A percentile compares a stretch with the other conserved stretches of the same genome.
phyloP scores from a whole-genome alignment of 2,888 invertebrate species.

The Acanthosepion lycidas region DNA sequence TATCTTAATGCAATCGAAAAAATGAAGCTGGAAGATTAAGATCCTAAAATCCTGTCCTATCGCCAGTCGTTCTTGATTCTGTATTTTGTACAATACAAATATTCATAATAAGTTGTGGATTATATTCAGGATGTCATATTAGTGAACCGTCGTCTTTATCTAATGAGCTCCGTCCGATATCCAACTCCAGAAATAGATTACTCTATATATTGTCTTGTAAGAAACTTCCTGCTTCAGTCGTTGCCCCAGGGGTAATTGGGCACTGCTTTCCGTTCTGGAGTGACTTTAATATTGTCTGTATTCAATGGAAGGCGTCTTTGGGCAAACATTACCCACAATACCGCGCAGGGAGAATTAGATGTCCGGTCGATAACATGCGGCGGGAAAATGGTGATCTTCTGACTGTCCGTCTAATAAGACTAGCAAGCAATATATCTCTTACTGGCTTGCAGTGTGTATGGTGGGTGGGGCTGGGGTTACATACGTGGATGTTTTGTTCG shows the following conservation, averaged over 20 bases:
- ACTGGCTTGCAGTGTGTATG: background rate
- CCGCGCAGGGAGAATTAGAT: background rate
- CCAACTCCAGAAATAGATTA: background rate
- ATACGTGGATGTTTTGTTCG: background rate
- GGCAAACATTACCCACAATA: slow-evolving; percentile 6
- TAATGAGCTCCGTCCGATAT: background rate
- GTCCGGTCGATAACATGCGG: slow-evolving; percentile 8
- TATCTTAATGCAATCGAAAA: too few species aligned
- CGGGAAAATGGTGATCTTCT: slow-evolving; percentile 33
- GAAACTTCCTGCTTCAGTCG: slow-evolving; percentile 8
- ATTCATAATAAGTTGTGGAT: too few species aligned
- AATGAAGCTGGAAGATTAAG: too few species aligned
- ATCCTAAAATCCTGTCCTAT: too few species aligned
- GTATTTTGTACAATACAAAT: too few species aligned
- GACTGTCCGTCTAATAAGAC: background rate
- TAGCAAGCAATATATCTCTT: background rate
- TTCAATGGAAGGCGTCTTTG: slow-evolving; percentile 12
- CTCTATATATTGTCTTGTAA: background rate
- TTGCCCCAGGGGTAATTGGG: background rate
- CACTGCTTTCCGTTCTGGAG: background rate
- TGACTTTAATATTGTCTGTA: slow-evolving; percentile 23
- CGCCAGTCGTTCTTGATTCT: too few species aligned
- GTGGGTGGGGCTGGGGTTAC: background rate
- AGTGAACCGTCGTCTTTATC: background rate
- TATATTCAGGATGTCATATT: background rate